Evolutionary conservation across 1,140 invertebrate species (phyloP).

Genomic region (Alviniconcha marisindica): DNA sequence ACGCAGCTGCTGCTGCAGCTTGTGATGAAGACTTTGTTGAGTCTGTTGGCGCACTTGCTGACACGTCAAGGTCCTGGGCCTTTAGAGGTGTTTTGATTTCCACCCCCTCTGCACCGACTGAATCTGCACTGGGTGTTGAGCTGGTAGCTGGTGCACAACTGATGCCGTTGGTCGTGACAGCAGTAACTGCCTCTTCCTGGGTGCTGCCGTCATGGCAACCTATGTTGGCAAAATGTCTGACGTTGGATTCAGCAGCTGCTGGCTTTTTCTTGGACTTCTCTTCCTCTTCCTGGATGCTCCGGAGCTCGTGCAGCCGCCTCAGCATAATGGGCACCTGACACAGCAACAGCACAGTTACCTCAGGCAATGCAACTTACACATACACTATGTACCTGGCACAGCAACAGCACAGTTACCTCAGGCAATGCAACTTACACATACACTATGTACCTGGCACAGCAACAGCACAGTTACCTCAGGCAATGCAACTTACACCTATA

Average conservation of each 20-base stretch:
- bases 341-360: constrained; percentile 25
- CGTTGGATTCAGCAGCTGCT: background rate
- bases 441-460: no score
- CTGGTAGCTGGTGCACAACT: no score
- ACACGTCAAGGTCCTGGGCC: no score
- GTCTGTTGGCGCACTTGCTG: background rate
- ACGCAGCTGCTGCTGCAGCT: background rate
- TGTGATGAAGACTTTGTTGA: background rate
- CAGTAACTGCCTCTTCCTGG: background rate
- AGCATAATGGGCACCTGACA: constrained; percentile 89
- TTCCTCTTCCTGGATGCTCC: constrained; percentile 74
- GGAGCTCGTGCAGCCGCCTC: constrained; percentile 85
- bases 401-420: no score
- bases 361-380: no score
- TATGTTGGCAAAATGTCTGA: constrained; percentile 27
- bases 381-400: no score
- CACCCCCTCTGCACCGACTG: background rate
- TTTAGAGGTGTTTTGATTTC: no score
- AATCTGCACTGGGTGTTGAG: background rate
- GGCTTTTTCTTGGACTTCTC: constrained; percentile 46
- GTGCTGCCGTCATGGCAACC: constrained; percentile 17
- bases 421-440: no score
- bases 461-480: no score
- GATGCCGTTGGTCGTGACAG: background rate
- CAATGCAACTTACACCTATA: no score